Percentiles rank a stretch among this genome's conserved stretches.
These are phyloP conservation scores for Enoplosus armatus DNA, from an alignment of 2,797 vertebrate species.

Conservation along the genomic window DNA sequence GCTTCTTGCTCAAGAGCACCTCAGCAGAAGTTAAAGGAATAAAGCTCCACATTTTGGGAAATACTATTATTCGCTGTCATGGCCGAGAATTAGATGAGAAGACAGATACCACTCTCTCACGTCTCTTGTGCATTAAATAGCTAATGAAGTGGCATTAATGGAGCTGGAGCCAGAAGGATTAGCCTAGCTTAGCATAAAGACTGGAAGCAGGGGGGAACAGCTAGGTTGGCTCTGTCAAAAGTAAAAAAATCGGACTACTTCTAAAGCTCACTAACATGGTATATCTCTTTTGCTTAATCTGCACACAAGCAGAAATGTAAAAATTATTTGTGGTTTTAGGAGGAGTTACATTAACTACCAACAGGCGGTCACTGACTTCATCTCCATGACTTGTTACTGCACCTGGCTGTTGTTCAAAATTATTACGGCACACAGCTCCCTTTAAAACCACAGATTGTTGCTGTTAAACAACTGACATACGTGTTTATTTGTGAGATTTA, in stretches of 20 bases:
- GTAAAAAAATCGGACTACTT: neutral
- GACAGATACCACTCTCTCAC: neutral
- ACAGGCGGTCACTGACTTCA: too few relatives aligned
- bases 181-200: neutral
- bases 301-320: neutral
- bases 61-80: neutral
- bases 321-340: too few relatives aligned
- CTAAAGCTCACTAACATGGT: neutral
- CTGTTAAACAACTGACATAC: neutral
- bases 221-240: neutral
- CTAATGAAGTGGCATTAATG: neutral
- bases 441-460: neutral
- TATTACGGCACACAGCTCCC: too few relatives aligned
- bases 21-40: neutral
- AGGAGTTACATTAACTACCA: too few relatives aligned
- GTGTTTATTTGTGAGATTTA: neutral
- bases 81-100: neutral
- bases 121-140: neutral
- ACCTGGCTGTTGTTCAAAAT: too few relatives aligned
- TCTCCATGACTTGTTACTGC: too few relatives aligned
- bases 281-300: neutral
- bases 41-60: neutral
- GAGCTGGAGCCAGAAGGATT: neutral
- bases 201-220: neutral
- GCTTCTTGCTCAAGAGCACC: neutral